phyloP scores from a whole-genome alignment of 2,113 vertebrate genomes.

The Chionomys nivalis region DNA sequence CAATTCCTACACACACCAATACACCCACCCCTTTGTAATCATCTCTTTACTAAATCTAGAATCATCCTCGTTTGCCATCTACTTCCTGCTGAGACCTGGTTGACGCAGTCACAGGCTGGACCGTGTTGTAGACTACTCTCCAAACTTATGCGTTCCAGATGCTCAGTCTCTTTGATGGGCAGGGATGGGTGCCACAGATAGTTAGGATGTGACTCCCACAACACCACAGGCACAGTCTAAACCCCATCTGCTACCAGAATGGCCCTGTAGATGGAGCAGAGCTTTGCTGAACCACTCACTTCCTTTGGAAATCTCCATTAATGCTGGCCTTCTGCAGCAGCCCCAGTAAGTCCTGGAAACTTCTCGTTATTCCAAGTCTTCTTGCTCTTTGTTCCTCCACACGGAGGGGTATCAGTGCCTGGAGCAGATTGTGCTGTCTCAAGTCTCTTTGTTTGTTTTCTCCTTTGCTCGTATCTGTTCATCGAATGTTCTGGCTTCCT shows the following conservation, averaged over 20 bases:
- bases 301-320: conserved; percentile 38
- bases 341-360: background rate
- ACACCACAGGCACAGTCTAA: background rate
- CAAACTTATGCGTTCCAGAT: background rate
- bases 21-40: background rate
- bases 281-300: background rate
- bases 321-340: background rate
- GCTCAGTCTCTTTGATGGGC: background rate
- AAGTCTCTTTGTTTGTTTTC: background rate
- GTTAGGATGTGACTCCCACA: background rate
- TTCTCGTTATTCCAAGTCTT: background rate
- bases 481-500: background rate
- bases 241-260: background rate
- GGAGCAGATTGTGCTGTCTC: background rate
- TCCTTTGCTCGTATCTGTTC: background rate
- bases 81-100: background rate
- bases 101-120: background rate
- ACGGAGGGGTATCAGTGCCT: background rate
- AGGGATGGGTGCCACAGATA: background rate
- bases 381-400: background rate
- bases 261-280: background rate
- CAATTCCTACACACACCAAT: background rate
- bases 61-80: background rate
- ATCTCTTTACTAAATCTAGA: background rate
- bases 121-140: background rate